Percentiles rank a stretch among this genome's conserved stretches.
Conservation (phyloP, 2,113 vertebrate species). For the Leucopternis melanops region DNA sequence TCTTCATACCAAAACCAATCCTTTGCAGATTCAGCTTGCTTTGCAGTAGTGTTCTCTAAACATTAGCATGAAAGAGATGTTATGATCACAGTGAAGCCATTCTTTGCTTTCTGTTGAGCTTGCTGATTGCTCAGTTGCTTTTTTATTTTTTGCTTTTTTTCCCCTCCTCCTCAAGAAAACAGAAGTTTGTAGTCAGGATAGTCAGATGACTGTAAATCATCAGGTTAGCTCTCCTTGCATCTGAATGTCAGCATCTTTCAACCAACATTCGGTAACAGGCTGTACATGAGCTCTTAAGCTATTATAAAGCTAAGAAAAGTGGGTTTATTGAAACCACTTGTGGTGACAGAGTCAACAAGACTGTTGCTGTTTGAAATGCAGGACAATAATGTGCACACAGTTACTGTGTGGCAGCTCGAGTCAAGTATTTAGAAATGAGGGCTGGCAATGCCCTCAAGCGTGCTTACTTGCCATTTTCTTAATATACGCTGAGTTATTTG, state of each 20-base stretch:
- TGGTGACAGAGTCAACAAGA: neutral
- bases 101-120: neutral
- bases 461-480: neutral
- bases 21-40: neutral
- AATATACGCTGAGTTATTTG: neutral
- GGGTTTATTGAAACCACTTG: neutral
- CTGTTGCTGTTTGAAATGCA: too few species aligned
- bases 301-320: neutral
- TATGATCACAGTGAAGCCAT: neutral
- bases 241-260: neutral
- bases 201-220: neutral
- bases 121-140: neutral
- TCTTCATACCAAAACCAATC: neutral
- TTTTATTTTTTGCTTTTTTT: neutral
- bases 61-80: neutral
- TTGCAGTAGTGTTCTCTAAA: neutral
- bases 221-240: neutral
- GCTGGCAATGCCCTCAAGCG: neutral
- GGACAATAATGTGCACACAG: neutral
- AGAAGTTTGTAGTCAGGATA: neutral
- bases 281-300: neutral
- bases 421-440: neutral
- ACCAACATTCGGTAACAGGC: neutral
- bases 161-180: neutral
- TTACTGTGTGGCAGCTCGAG: neutral